Base-by-base conservation (phyloP, 1,140 invertebrate genomes). In the Drosophila ironensis region DNA sequence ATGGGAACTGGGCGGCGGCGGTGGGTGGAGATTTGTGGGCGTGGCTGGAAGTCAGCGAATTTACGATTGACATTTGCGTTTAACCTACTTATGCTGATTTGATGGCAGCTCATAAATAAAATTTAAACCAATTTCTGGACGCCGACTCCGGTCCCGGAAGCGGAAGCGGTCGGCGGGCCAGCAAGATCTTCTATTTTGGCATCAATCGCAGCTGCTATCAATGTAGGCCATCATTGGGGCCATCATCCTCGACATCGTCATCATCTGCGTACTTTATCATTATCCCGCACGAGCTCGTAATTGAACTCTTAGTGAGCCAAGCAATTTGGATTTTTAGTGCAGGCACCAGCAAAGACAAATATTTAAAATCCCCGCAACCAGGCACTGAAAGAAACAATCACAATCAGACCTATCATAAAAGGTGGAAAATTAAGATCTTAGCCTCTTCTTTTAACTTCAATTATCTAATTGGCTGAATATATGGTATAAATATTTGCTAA, bases 31-130 rank as follows among this genome's bases (percentile, higher is more conserved):
- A 42, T 57, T 42, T 28, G 40, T 28, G 61, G 46, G 59, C 35
- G 50, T 24, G 28, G 46, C 30, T 35, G 72, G 60, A 86, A 86
- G 80, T 84, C 80, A 81, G 74, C 81, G 67, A 74, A 86, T 86
- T 86, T 86, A 86, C 80, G 80, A 86, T 86, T 86, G 80, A 86
- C 80, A 86, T 81, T 86, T 86, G 80, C 80, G 80, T 86, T 86
- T 86, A 86, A 86, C 80, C 80, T 86, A 86, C 81, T 84, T 86
- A 86, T 86, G 80, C 80, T 86, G 81, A 86, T 86, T 86, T 86
- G 81, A 86, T 86, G 80, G 75, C 71, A 81, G 81, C 81, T 87
- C 80, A 86, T 86, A 86, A 86, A 86, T 86, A 86, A 86, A 86
- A 86, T 84, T 84, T 84, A 84, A 84, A 86, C 80, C 80, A 86